Evolutionary conservation across 2,797 vertebrate genomes (phyloP), one percentile per base, ranked within the genome.

Genomic region (Limosa lapponica): DNA sequence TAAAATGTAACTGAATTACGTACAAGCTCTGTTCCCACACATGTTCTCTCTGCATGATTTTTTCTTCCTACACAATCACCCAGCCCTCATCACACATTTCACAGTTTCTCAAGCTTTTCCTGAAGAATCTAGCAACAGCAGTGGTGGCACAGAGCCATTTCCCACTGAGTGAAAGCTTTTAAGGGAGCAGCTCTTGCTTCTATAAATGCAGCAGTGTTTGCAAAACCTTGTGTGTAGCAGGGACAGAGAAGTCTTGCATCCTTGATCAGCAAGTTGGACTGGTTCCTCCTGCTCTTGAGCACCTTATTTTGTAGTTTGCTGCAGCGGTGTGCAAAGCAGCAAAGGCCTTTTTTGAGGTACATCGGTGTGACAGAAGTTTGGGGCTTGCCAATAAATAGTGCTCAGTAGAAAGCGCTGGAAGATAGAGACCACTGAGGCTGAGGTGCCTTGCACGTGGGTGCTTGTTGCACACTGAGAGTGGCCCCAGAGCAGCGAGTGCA

Each of bases 61-160:
- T 59, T 95, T 82, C 94, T 84, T 93, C 95, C 90, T 94, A 95
- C 96, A 12, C 78, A 82, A 9, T 84, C 67, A 59, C n/a, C 59
- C 74, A 93, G 43, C 61, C 52, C 52, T 82, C 0, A 0, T 89
- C 83, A 64, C 37, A 17, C 78, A 59, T 77, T 85, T 88, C 41
- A 27, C 48, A 78, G 34, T 71, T 90, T 89, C 67, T 64, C 73
- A 64, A 80, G 37, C 34, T 93, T 82, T 92, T 90, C 57, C 73
- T 77, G 44, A 84, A 81, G 78, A 94, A 39, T 59, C 52, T 64
- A 70, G 91, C 83, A 87, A 82, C 91, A 88, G 89, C 82, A 61
- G 43, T 24, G 58, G 27, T 70, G 69, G 78, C 81, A 74, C 30
- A 58, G 62, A 82, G 82, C 73, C 83, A 66, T 92, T 59, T 82